A percentile compares a stretch with the other conserved stretches of the same genome.
Conservation (phyloP, 2,113 vertebrate genomes). For the Callaeas wilsoni region DNA sequence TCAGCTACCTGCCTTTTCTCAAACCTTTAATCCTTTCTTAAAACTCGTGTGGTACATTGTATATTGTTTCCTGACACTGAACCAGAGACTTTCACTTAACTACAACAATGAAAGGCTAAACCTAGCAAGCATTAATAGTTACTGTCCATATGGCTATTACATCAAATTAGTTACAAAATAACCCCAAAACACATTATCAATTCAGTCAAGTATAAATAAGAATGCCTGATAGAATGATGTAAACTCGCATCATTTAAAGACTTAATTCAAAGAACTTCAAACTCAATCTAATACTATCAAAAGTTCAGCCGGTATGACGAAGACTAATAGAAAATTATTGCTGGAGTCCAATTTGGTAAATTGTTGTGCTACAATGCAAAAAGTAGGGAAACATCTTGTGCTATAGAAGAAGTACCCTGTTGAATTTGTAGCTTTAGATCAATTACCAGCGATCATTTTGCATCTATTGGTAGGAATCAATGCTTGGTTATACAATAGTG, state of each 20-base stretch:
- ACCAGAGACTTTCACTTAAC: constrained; percentile 60
- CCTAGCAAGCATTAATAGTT: constrained; percentile 67
- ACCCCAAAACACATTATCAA: constrained; percentile 68
- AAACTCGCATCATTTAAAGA: constrained; percentile 78
- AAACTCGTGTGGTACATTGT: constrained; percentile 47
- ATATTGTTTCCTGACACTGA: constrained; percentile 64
- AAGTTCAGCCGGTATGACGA: constrained; percentile 76
- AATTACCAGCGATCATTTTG: constrained; percentile 71
- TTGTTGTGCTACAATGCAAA: constrained; percentile 75
- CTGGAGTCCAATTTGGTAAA: constrained; percentile 81
- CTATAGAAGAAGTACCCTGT: constrained; percentile 82
- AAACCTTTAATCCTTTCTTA: constrained; percentile 5
- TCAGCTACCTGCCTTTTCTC: constrained; percentile 42
- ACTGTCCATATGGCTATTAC: constrained; percentile 80
- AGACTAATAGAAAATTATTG: constrained; percentile 80
- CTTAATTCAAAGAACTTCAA: constrained; percentile 78
- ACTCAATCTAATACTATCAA: constrained; percentile 76
- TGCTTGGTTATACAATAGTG: constrained; percentile 64
- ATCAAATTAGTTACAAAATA: constrained; percentile 79
- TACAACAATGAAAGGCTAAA: constrained; percentile 70
- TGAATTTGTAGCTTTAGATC: constrained; percentile 72
- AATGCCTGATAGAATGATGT: constrained; percentile 80
- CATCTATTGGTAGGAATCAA: constrained; percentile 74
- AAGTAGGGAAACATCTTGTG: constrained; percentile 79
- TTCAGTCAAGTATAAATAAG: constrained; percentile 84